Conservation (phyloP, 1,140 invertebrate genomes). For the Brevipalpus yothersi region DNA sequence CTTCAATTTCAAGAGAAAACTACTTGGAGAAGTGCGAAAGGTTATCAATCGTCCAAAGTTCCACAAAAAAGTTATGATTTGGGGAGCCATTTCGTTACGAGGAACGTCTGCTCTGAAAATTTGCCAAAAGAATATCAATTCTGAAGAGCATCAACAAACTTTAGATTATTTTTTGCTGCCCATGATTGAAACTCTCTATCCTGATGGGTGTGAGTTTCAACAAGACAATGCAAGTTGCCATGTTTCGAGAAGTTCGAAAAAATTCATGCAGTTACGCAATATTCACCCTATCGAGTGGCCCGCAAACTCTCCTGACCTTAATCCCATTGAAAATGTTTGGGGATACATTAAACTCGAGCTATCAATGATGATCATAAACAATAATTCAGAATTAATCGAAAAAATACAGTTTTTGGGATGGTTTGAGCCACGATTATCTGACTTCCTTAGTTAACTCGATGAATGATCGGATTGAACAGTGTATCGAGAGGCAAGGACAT, state of each 20-base stretch:
- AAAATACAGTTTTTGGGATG: not conserved
- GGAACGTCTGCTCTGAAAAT: not conserved
- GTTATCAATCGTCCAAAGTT: not conserved
- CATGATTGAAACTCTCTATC: not conserved
- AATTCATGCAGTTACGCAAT: not conserved
- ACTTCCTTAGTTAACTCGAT: not conserved
- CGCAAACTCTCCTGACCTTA: not conserved
- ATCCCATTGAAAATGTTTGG: constrained; percentile 7
- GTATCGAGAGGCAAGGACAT: too few relatives aligned
- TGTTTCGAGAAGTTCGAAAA: not conserved
- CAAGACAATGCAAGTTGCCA: constrained; percentile 5
- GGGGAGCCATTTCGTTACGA: not conserved
- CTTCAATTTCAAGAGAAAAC: not conserved
- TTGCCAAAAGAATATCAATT: not conserved
- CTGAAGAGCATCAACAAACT: not conserved
- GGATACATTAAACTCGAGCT: constrained; percentile 8
- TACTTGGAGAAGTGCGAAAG: not conserved
- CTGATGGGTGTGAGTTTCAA: constrained; percentile 6
- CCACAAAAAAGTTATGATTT: not conserved
- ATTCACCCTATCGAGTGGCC: constrained; percentile 2
- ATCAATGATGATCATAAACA: not conserved
- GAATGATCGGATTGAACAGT: too few relatives aligned
- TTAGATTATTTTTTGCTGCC: not conserved
- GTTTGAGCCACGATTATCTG: not conserved
- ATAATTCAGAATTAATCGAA: not conserved